phyloP scores from a whole-genome alignment of 2,113 vertebrate species.

The Taurulus bubalis region DNA sequence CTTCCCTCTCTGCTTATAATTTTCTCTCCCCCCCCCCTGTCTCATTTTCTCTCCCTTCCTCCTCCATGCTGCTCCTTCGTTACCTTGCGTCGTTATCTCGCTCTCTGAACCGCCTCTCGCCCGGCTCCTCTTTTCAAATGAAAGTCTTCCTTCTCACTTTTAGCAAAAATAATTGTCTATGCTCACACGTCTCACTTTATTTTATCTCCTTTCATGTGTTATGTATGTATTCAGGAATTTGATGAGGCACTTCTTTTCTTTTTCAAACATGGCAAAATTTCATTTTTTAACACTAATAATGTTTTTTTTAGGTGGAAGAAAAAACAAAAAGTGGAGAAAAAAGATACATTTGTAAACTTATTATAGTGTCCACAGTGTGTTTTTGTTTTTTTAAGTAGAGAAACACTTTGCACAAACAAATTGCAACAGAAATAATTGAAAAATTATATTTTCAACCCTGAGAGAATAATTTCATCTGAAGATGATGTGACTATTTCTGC shows the following conservation, averaged over 20 bases:
- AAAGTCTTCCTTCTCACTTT: constrained; percentile 20
- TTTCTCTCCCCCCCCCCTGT: constrained; percentile 21
- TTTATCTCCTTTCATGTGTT: not conserved
- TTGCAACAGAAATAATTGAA: not conserved
- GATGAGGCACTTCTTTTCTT: not conserved
- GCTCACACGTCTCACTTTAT: not conserved
- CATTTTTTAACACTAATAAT: not conserved
- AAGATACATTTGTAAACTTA: too few relatives aligned
- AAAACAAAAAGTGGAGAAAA: not conserved
- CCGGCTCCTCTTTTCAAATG: not conserved
- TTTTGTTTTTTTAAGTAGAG: not conserved
- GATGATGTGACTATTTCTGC: not conserved
- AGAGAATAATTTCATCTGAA: not conserved
- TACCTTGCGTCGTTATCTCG: constrained; percentile 41
- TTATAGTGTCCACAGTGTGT: not conserved
- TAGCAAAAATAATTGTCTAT: constrained; percentile 10
- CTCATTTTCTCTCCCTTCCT: constrained; percentile 60
- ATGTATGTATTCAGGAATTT: not conserved
- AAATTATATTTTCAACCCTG: not conserved
- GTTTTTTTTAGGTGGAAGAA: not conserved
- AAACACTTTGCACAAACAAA: not conserved
- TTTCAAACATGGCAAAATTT: not conserved
- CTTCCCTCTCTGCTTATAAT: constrained; percentile 45
- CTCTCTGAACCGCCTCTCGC: constrained; percentile 21
- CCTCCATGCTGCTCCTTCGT: constrained; percentile 46